Conservation (phyloP, 1,140 invertebrate species). For the Drosophila varians region DNA sequence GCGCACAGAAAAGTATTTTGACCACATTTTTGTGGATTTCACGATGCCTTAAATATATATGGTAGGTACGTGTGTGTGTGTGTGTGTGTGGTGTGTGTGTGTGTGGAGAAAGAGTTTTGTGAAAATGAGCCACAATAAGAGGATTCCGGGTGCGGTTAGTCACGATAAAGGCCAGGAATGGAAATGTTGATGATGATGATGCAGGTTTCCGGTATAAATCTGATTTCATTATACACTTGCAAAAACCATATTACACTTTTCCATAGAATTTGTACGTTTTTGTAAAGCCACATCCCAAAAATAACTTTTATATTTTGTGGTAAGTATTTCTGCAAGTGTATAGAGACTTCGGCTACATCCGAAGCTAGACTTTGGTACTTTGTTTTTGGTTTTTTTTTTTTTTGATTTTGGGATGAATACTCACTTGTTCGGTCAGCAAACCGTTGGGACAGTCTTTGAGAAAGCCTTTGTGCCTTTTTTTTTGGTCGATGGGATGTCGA, state of each 20-base stretch:
- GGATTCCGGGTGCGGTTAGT: constrained; percentile 33
- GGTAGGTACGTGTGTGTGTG: constrained; percentile 24
- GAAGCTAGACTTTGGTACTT: no score
- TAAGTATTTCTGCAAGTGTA: not conserved
- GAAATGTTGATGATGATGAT: not conserved
- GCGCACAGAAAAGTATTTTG: constrained; percentile 30
- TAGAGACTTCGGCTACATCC: not conserved
- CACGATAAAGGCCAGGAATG: constrained; percentile 22
- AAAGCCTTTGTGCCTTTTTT: constrained; percentile 96
- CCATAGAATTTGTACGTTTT: no score
- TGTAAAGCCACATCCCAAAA: no score
- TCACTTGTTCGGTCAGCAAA: constrained; percentile 95
- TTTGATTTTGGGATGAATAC: constrained; percentile 48
- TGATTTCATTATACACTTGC: not conserved
- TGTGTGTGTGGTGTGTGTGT: not conserved
- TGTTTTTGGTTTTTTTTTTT: not conserved
- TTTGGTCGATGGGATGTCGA: constrained; percentile 55
- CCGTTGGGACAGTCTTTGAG: constrained; percentile 97
- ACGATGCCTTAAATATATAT: constrained; percentile 49
- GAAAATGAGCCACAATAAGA: constrained; percentile 28
- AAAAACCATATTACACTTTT: not conserved
- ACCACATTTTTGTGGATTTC: not conserved
- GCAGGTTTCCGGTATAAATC: constrained; percentile 6
- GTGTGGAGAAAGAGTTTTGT: constrained; percentile 13
- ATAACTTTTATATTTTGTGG: no score